A percentile compares a stretch with the other conserved stretches of the same genome.
phyloP scores from a whole-genome alignment of 1,140 invertebrate genomes.

The Trichogramma pretiosum region DNA sequence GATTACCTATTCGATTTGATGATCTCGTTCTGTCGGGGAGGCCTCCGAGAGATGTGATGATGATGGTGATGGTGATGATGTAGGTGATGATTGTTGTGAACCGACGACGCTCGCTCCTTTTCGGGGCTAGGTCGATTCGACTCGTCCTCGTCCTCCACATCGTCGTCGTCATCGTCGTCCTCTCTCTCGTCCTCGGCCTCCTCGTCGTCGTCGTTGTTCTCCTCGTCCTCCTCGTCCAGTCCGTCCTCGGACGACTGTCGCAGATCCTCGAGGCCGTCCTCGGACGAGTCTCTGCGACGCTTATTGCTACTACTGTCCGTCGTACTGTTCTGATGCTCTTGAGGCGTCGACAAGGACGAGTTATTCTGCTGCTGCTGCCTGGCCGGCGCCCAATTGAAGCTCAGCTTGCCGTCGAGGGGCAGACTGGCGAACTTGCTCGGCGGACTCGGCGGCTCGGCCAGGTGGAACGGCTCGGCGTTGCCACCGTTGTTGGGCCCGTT shows the following conservation, averaged over 20 bases:
- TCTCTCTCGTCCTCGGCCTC: neutral
- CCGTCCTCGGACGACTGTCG: conserved; percentile 44
- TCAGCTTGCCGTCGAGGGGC: conserved; percentile 47
- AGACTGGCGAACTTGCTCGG: conserved; percentile 58
- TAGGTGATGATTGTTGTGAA: conserved; percentile 6
- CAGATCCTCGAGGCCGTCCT: conserved; percentile 67
- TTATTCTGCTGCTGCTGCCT: too few relatives aligned
- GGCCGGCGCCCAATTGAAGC: conserved; percentile 54
- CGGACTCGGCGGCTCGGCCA: conserved; percentile 48
- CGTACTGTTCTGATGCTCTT: too few relatives aligned
- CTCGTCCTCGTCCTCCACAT: conserved; percentile 2
- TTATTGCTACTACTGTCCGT: too few relatives aligned
- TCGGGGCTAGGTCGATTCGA: conserved; percentile 14
- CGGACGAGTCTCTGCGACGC: conserved; percentile 24
- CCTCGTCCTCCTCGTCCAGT: conserved; percentile 22
- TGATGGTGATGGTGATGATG: conserved; percentile 21
- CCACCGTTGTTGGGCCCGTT: conserved; percentile 44
- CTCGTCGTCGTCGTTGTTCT: conserved; percentile 6
- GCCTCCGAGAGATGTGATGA: conserved; percentile 21
- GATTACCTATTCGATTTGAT: conserved; percentile 34
- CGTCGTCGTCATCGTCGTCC: conserved; percentile 9
- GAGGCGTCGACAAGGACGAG: neutral
- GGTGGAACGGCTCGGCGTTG: conserved; percentile 41
- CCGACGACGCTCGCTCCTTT: conserved; percentile 22
- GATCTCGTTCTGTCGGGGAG: conserved; percentile 38